Evolutionary conservation across 2,113 vertebrate species (phyloP), one percentile per base, ranked within the genome.

Genomic region (Grus americana): DNA sequence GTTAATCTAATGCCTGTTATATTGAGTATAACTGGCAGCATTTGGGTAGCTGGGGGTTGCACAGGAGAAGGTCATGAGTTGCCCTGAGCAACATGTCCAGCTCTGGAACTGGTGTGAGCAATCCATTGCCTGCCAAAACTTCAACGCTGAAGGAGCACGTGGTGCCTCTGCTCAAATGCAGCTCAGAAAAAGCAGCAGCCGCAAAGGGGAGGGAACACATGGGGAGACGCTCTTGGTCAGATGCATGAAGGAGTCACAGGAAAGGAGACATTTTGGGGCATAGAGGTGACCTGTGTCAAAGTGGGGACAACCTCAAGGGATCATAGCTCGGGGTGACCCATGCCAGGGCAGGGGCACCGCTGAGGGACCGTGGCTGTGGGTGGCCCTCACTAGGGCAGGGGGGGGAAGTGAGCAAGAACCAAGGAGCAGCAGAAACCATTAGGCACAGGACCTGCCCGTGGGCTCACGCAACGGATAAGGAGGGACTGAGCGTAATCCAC

Each of bases 131-230:
- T 84, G 61, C 21, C 50, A 62, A 32, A 70, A 7, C 36, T 13
- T n/a, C 22, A 27, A 0, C 1, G 4, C 0, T 2, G 5, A 52
- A 65, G 55, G 10, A 67, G 30, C 62, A 55, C 0, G 0, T 17
- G 22, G 74, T 67, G 49, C 29, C 29, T 47, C 27, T 63, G 74
- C 66, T 79, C 52, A 66, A 86, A 52, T 2, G 19, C 42, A 19
- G 50, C 27, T 63, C 32, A 71, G 44, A 61, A 76, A 79, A 83
- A 59, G 44, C 3, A 9, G 47, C 52, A 79, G 54, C 24, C 7
- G 2, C 32, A 79, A 79, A 71, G 54, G 62, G 44, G 38, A 72
- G 67, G 22, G 52, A 16, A 30, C 22, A 34, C 11, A 4, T 0
- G 1, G 12, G 57, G 23, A 75, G 24, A 46, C 16, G 9, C 6